Evolutionary conservation across 2,113 vertebrate genomes (phyloP), one percentile per base, ranked within the genome.

Genomic region (Bubo bubo): DNA sequence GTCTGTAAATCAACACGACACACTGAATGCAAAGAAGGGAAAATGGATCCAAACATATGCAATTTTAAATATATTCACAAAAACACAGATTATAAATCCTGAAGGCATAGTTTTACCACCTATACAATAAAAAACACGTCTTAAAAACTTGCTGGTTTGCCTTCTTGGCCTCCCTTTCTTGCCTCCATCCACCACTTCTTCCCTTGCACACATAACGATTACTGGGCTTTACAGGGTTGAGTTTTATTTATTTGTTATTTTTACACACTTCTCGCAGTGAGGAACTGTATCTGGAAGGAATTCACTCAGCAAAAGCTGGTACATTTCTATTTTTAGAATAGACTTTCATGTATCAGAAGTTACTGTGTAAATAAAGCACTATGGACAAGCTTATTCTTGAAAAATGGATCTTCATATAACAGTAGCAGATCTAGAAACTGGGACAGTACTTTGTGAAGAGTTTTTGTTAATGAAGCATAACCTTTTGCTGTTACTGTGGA

Each of bases 191-290:
- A 77, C 52, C 34, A 41, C 41, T 87, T 91, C 50, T 39, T 86
- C 19, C 24, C 45, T 77, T 73, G 32, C 49, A 86, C 32, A 59
- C 7, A 2, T 10, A 73, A 73, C 35, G n/a, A 89, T 67, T 89
- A 56, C 12, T 50, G 30, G 70, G 68, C 32, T 91, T 95, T 91
- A 55, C 6, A 74, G 45, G 20, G 17, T 2, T 90, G 55, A 89
- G 66, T 50, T 95, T 91, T 80, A 88, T 84, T 80, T 87, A 88
- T 93, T 85, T 86, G 32, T 5, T 83, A 64, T 71, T 93, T 87
- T 82, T 80, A 49, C 26, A 73, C 7, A 52, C 17, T 76, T 80
- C 72, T 90, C 6, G 1, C n/a, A 63, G 64, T n/a, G 63, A 82
- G 86, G 66, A 96, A 83, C 22, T 55, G 45, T 41, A 73, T 73